A percentile compares a stretch with the other conserved stretches of the same genome.
These are phyloP conservation scores for Carterocephalus palaemon DNA, from an alignment of 2,888 invertebrate species.

Conservation along the genomic window DNA sequence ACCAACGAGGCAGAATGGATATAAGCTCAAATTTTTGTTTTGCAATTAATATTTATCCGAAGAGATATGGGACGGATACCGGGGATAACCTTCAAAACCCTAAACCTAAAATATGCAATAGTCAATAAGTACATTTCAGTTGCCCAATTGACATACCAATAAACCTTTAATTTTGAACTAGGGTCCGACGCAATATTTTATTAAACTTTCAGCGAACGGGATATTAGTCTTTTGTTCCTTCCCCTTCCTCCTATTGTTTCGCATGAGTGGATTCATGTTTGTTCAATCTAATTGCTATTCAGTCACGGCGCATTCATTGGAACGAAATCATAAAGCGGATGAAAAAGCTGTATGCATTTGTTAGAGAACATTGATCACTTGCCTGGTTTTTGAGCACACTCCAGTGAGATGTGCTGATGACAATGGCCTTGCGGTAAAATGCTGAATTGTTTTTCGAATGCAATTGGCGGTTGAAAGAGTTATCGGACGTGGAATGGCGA, in stretches of 20 bases:
- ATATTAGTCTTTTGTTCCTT: constrained; percentile 54
- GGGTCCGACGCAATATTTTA: constrained; percentile 21
- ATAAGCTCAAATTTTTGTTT: too few relatives aligned
- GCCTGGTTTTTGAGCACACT: constrained; percentile 22
- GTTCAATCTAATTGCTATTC: constrained; percentile 76
- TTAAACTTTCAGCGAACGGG: constrained; percentile 22
- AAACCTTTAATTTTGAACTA: constrained; percentile 14
- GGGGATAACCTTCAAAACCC: too few relatives aligned
- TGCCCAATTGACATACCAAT: constrained; percentile 3
- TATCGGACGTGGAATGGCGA: neutral
- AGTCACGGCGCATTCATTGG: constrained; percentile 64
- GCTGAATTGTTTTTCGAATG: constrained; percentile 1
- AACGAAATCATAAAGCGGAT: constrained; percentile 62
- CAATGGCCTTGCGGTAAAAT: constrained; percentile 13
- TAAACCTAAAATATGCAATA: too few relatives aligned
- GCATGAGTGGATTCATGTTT: constrained; percentile 66
- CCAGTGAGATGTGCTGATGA: constrained; percentile 15
- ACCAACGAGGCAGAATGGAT: too few relatives aligned
- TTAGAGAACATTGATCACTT: constrained; percentile 26
- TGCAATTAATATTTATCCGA: too few relatives aligned
- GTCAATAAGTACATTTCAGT: constrained; percentile 15
- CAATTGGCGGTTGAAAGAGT: neutral
- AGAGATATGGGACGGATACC: too few relatives aligned
- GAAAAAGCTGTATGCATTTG: constrained; percentile 29
- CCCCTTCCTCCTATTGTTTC: constrained; percentile 73